phyloP scores from a whole-genome alignment of 2,797 vertebrate species.

The Capromys pilorides region DNA sequence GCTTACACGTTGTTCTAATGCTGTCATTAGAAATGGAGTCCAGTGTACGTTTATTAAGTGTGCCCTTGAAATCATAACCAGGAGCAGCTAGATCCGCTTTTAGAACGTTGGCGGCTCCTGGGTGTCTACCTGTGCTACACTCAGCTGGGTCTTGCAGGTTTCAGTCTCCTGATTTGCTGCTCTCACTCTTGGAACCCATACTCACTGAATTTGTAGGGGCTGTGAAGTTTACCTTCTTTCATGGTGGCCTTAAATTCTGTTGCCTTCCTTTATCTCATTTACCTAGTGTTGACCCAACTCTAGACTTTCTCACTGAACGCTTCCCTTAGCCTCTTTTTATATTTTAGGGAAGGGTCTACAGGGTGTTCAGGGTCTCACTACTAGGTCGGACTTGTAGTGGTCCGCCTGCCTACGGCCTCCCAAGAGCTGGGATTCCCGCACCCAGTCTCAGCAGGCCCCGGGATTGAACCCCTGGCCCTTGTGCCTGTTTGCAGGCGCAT shows the following conservation, averaged over 20 bases:
- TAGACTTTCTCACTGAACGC: not conserved
- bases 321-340: not conserved
- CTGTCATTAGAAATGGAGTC: constrained; percentile 28
- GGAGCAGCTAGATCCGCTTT: not conserved
- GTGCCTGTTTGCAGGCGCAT: too few relatives aligned
- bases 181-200: not conserved
- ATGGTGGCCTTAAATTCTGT: not conserved
- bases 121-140: not conserved
- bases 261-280: not conserved
- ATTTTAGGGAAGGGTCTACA: too few relatives aligned
- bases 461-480: too few relatives aligned
- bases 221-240: not conserved
- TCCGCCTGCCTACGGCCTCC: too few relatives aligned
- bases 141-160: not conserved
- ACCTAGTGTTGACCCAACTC: not conserved
- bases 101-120: not conserved
- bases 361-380: too few relatives aligned
- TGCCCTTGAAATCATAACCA: constrained; percentile 6
- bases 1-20: not conserved
- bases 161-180: not conserved
- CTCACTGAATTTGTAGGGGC: not conserved
- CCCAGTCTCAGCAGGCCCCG: too few relatives aligned
- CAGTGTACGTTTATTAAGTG: not conserved
- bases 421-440: too few relatives aligned
- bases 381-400: too few relatives aligned